These are phyloP conservation scores for Icerya purchasi DNA, from an alignment of 2,888 invertebrate genomes.

Conservation along the genomic window DNA sequence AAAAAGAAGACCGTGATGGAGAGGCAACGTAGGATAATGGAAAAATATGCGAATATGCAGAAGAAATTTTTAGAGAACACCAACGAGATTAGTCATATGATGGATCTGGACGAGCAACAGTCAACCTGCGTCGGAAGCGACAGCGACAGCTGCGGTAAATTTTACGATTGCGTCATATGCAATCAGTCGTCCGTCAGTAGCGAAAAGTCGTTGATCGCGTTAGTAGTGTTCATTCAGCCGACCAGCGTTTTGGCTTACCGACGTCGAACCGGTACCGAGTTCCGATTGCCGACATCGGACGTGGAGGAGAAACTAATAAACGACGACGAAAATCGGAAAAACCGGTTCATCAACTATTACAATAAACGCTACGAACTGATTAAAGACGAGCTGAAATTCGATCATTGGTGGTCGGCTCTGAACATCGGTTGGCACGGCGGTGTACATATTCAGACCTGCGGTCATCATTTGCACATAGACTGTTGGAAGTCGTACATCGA, in stretches of 20 bases:
- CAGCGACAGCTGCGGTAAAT: slow-evolving; percentile 31
- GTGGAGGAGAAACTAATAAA: neutral
- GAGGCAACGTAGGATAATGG: slow-evolving; percentile 77
- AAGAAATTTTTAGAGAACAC: slow-evolving; percentile 35
- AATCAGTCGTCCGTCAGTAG: slow-evolving; percentile 72
- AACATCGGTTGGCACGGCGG: slow-evolving; percentile 41
- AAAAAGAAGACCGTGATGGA: slow-evolving; percentile 56
- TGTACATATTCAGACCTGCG: slow-evolving; percentile 84
- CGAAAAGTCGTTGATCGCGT: slow-evolving; percentile 61
- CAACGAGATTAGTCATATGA: slow-evolving; percentile 21
- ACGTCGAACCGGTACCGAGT: slow-evolving; percentile 23
- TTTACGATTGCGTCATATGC: slow-evolving; percentile 91
- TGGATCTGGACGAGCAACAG: slow-evolving; percentile 30
- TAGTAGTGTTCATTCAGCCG: slow-evolving; percentile 69
- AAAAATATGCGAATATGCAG: slow-evolving; percentile 75
- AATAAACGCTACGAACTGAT: neutral
- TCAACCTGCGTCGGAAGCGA: slow-evolving; percentile 27
- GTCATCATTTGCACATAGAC: slow-evolving; percentile 86
- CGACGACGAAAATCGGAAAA: neutral
- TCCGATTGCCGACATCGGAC: neutral
- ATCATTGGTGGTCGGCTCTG: slow-evolving; percentile 19
- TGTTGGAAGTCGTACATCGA: slow-evolving; percentile 80
- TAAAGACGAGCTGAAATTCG: neutral
- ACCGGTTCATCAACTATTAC: neutral
- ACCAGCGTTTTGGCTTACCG: slow-evolving; percentile 74